Conservation (phyloP, 2,113 vertebrate genomes). For the Sakesphorus luctuosus region DNA sequence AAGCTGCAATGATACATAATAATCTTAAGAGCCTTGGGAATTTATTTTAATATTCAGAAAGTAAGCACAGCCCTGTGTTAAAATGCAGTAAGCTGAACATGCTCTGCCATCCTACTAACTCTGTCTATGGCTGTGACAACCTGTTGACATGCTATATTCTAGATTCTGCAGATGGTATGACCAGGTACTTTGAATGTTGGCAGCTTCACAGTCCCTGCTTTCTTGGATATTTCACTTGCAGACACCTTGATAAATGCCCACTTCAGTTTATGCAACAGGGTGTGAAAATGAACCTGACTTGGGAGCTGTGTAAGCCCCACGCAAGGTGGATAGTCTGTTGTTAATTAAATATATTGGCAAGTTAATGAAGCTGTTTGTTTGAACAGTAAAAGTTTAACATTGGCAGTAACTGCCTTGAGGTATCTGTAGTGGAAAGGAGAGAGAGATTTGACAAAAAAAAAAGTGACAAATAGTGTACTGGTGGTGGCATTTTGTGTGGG, state of each 20-base stretch:
- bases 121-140: neutral
- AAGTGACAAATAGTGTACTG: neutral
- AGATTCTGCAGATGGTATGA: neutral
- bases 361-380: neutral
- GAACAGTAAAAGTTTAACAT: neutral
- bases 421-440: neutral
- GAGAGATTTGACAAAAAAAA: neutral
- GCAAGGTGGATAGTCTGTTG: neutral
- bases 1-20: neutral
- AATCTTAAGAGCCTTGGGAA: neutral
- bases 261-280: neutral
- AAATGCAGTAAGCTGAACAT: neutral
- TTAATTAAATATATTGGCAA: neutral
- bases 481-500: neutral
- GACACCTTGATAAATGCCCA: neutral
- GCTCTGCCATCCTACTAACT: neutral
- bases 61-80: neutral
- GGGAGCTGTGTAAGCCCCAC: neutral
- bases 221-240: neutral
- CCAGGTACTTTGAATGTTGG: conserved; percentile 31
- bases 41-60: neutral
- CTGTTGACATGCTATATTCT: neutral
- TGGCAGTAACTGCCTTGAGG: neutral
- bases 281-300: neutral
- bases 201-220: neutral